These are phyloP conservation scores for Parnassius glacialis DNA, from an alignment of 2,888 invertebrate genomes.

Conservation along the genomic window DNA sequence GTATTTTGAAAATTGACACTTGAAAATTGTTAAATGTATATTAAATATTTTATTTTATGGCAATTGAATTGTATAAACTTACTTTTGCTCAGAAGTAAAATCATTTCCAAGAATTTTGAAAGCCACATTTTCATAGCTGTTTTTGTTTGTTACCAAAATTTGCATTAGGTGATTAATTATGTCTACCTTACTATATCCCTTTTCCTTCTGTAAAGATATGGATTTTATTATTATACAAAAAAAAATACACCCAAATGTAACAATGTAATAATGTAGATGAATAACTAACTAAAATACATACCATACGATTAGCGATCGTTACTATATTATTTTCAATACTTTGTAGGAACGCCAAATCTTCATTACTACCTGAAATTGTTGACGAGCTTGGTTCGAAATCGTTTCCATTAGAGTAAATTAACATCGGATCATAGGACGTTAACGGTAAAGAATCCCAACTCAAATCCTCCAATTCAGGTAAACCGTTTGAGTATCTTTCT, in stretches of 20 bases:
- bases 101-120: constrained; percentile 49
- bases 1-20: no score
- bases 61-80: constrained; percentile 17
- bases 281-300: constrained; percentile 37
- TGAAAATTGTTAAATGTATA: no score
- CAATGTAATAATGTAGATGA: no score
- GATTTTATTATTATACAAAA: constrained; percentile 30
- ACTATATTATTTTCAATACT: constrained; percentile 61
- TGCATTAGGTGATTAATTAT: constrained; percentile 68
- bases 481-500: constrained; percentile 85
- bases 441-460: constrained; percentile 72
- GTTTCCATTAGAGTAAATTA: constrained; percentile 83
- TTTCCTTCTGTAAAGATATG: constrained; percentile 56
- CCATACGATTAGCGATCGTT: constrained; percentile 56
- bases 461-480: constrained; percentile 79
- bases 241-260: no score
- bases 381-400: constrained; percentile 80
- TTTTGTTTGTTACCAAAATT: constrained; percentile 58
- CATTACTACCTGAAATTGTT: constrained; percentile 55
- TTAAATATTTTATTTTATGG: no score
- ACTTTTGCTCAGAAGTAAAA: constrained; percentile 43
- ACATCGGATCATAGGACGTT: constrained; percentile 80
- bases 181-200: constrained; percentile 62
- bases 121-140: constrained; percentile 61
- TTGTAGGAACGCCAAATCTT: constrained; percentile 48